Base-by-base conservation (phyloP, 2,797 vertebrate species). In the Astyanax mexicanus region DNA sequence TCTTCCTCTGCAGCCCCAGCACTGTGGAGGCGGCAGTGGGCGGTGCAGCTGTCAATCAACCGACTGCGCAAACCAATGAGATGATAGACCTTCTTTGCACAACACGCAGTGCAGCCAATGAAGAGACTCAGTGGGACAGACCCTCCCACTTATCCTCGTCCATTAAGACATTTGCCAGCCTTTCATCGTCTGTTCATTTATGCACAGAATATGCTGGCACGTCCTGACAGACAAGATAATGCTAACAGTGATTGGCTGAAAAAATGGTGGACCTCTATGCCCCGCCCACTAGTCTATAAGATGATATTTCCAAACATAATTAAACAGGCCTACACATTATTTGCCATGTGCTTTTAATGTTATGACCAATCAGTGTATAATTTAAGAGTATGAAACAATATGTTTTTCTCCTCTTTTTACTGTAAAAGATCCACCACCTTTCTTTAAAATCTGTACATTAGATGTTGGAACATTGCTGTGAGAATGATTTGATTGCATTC, bases 1-100 rank as follows among this genome's bases (percentile, higher is more conserved):
- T n/a, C 54, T 32, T 57, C 54, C 54, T 57, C 54, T 15, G 52
- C 52, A 55, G 51, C n/a, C 52, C 49, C 25, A 27, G 29, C 54
- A 3, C 55, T 35, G 19, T 29, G 9, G 55, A 35, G 55, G 15
- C 25, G 52, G 4, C 9, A 9, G 5, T 1, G 52, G 25, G 52
- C 52, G 27, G 54, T 4, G 27, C 27, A 0, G 0, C 55, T 13
- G 55, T 58, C 29, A 35, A 58, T 58, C 55, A 19, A 9, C 0
- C 0, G 4, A 0, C 13, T 1, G 25, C 2, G 1, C 3, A 2
- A 35, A 55, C 55, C 55, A n/a, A 58, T 35, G 29, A 35, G 29
- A 3, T 8, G 8, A 12, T 13, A 32, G 13, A 5, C 57, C 13
- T 1, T 8, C 6, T 7, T 7, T 32, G 7, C 7, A 3, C 0